Percentiles rank a stretch among this genome's conserved stretches.
Conservation (phyloP, 1,140 invertebrate species). For the Amyelois transitella region DNA sequence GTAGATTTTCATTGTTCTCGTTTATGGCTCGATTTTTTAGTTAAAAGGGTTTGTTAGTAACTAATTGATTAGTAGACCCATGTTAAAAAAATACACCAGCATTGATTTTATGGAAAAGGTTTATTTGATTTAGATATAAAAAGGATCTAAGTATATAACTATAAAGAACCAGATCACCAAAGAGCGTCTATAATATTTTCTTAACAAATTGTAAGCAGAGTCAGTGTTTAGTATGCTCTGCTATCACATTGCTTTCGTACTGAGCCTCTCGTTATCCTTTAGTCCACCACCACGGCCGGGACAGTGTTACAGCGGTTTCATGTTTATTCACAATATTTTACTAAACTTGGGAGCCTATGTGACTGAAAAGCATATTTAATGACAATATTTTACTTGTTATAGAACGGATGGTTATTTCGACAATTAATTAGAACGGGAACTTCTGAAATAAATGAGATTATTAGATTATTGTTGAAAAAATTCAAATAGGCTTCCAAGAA, state of each 20-base stretch:
- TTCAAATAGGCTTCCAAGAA: constrained; percentile 56
- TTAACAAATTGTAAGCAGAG: constrained; percentile 12
- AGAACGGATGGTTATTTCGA: too few species aligned
- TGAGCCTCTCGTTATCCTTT: constrained; percentile 18
- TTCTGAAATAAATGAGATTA: background rate
- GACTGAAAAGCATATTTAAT: constrained; percentile 9
- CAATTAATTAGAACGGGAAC: too few species aligned
- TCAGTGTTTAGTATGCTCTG: constrained; percentile 4
- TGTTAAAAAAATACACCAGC: constrained; percentile 73
- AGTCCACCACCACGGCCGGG: constrained; percentile 51
- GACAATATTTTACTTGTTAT: background rate
- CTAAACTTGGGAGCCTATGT: constrained; percentile 45
- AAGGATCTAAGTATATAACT: constrained; percentile 56
- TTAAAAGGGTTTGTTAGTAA: constrained; percentile 63
- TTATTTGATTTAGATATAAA: constrained; percentile 69
- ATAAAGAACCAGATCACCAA: constrained; percentile 66
- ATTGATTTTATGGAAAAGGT: constrained; percentile 71
- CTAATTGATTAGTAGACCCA: constrained; percentile 67
- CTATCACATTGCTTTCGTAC: constrained; percentile 10
- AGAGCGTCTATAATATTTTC: constrained; percentile 21
- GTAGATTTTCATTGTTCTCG: constrained; percentile 9
- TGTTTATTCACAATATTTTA: constrained; percentile 37
- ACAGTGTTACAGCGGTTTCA: constrained; percentile 48
- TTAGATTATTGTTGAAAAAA: background rate
- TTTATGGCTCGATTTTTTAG: constrained; percentile 22